Evolutionary conservation across 2,113 vertebrate genomes (phyloP).

Genomic region (Edolisoma coerulescens): DNA sequence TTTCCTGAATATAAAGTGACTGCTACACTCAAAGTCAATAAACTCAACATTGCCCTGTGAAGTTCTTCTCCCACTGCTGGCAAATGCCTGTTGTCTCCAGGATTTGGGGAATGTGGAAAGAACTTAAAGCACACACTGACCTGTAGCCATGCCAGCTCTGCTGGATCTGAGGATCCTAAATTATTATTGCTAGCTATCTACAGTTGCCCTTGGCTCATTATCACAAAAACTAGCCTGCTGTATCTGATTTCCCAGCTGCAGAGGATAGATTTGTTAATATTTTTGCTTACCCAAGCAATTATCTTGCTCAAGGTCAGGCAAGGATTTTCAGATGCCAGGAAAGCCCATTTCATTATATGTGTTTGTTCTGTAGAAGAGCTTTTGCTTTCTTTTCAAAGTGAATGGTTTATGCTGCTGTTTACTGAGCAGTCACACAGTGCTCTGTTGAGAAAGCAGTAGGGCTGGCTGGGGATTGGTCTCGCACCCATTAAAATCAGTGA

Average conservation of each 20-base stretch:
- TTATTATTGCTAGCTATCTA: neutral
- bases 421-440: neutral
- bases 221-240: neutral
- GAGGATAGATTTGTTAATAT: neutral
- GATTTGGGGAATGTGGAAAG: neutral
- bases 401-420: neutral
- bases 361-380: neutral
- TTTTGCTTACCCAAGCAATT: conserved; percentile 7
- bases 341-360: neutral
- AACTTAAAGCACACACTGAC: neutral
- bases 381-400: conserved; percentile 3
- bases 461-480: neutral
- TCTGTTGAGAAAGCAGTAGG: neutral
- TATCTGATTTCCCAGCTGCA: neutral
- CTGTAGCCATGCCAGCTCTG: neutral
- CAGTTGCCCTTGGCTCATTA: neutral
- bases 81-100: neutral
- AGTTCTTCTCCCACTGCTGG: neutral
- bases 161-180: neutral
- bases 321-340: conserved; percentile 6
- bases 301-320: neutral
- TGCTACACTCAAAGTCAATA: neutral
- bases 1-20: neutral
- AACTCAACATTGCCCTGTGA: neutral
- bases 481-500: neutral